phyloP scores from a whole-genome alignment of 2,888 invertebrate genomes.

The Drosophila diplacantha region DNA sequence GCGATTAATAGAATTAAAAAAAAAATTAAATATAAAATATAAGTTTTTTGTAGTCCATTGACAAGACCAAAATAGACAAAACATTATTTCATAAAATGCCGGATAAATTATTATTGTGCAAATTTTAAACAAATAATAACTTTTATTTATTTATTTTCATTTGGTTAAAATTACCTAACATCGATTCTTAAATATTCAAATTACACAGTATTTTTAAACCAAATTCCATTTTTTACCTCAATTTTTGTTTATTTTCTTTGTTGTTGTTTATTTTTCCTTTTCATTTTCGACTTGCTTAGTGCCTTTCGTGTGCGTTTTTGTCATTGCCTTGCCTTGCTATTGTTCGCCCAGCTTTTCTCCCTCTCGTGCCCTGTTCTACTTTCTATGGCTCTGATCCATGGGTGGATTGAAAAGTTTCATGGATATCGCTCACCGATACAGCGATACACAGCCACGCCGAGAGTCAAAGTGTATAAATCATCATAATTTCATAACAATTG shows the following conservation, averaged over 20 bases:
- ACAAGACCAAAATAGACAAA: background rate
- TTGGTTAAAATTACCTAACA: background rate
- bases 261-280: conserved; percentile 21
- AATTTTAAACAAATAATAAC: background rate
- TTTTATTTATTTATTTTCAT: rapidly evolving
- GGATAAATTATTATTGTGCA: background rate
- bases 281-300: conserved; percentile 34
- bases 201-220: conserved; percentile 9
- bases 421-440: conserved; percentile 7
- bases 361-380: conserved; percentile 58
- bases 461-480: conserved; percentile 34
- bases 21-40: no score
- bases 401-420: conserved; percentile 52
- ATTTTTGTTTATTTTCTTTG: conserved; percentile 29
- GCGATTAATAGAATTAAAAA: no score
- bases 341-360: conserved; percentile 31
- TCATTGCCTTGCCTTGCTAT: conserved; percentile 36
- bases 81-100: background rate
- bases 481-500: conserved; percentile 66
- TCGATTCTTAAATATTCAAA: background rate
- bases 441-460: background rate
- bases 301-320: conserved; percentile 22
- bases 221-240: conserved; percentile 35
- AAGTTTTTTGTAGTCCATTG: no score
- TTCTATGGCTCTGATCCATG: conserved; percentile 56